Evolutionary conservation across 1,140 invertebrate genomes (phyloP).

Genomic region (Drosophila baimaii): DNA sequence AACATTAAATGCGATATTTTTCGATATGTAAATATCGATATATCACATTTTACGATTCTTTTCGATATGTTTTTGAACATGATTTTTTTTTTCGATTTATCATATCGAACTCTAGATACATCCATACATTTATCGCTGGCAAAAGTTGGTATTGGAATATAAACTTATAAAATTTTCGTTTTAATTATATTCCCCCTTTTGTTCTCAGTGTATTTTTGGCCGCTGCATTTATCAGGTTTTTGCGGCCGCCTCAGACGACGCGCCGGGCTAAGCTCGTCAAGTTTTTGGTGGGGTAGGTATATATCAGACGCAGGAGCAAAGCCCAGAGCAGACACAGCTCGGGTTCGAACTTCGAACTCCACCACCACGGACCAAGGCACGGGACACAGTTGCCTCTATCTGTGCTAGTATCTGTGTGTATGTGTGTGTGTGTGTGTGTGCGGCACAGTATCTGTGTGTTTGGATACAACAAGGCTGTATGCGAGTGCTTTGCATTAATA

Average conservation of each 20-base stretch:
- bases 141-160: accelerated
- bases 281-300: conserved; percentile 81
- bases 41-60: too few species aligned
- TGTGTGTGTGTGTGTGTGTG: conserved; percentile 21
- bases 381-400: conserved; percentile 22
- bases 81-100: too few species aligned
- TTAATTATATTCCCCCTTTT: background rate
- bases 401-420: conserved; percentile 1
- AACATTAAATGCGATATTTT: too few species aligned
- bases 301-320: conserved; percentile 48
- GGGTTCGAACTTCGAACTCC: conserved; percentile 57
- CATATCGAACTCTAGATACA: too few species aligned
- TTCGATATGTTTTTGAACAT: too few species aligned
- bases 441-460: conserved; percentile 32
- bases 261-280: conserved; percentile 73
- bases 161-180: background rate
- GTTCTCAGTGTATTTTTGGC: background rate
- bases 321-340: conserved; percentile 31
- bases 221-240: conserved; percentile 46
- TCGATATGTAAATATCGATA: too few species aligned
- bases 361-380: conserved; percentile 47
- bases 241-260: conserved; percentile 23
- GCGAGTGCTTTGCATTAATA: conserved; percentile 78
- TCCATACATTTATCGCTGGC: too few species aligned
- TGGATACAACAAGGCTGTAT: conserved; percentile 2